Conservation (phyloP, 2,888 invertebrate genomes). For the Pseudanteris insignis region DNA sequence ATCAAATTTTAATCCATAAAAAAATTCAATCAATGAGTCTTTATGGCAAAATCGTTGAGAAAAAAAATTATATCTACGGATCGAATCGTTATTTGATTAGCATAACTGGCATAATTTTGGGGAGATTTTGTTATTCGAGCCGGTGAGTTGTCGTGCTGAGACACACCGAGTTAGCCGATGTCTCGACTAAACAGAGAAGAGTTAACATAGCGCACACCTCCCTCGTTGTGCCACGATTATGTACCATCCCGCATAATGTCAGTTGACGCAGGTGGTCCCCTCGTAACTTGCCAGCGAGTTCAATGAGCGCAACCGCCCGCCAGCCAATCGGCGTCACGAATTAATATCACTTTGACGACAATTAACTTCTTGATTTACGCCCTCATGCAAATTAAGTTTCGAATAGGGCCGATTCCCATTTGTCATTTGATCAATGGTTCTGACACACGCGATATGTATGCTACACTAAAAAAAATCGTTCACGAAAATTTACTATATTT, state of each 20-base stretch:
- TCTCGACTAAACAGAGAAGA: slow-evolving; percentile 13
- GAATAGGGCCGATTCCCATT: no score
- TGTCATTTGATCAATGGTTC: no score
- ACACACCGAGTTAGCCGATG: slow-evolving; percentile 19
- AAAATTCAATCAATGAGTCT: no score
- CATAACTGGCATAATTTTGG: neutral
- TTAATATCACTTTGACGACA: slow-evolving; percentile 31
- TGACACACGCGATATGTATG: no score
- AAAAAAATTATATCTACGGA: neutral
- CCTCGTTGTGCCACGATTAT: slow-evolving; percentile 50
- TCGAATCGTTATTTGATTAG: neutral
- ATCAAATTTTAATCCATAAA: no score
- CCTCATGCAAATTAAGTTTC: no score
- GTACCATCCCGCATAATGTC: slow-evolving; percentile 54
- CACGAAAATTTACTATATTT: no score
- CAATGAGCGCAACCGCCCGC: slow-evolving; percentile 31
- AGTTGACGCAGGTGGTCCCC: slow-evolving; percentile 54
- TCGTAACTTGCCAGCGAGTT: slow-evolving; percentile 48
- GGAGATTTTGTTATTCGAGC: slow-evolving; percentile 1
- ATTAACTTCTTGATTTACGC: slow-evolving; percentile 34
- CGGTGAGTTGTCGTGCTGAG: slow-evolving; percentile 15
- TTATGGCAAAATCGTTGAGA: slow-evolving; percentile 10
- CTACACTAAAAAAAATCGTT: no score
- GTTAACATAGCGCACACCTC: slow-evolving; percentile 23
- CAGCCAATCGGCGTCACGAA: slow-evolving; percentile 15